Evolutionary conservation across 2,888 invertebrate genomes (phyloP).

Genomic region (Pharmacophagus antenor): DNA sequence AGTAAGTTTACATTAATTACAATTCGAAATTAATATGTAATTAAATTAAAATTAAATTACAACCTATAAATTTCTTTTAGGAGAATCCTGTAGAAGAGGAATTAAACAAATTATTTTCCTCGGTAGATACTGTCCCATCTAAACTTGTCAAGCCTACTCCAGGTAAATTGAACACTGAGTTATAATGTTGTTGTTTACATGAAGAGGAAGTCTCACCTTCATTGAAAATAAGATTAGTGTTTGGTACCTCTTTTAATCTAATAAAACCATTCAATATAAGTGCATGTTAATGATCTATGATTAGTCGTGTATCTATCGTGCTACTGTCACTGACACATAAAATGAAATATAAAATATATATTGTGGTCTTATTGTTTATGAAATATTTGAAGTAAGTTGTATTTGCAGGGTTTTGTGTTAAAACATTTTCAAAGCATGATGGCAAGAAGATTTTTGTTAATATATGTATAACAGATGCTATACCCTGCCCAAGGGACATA

Average conservation of each 20-base stretch:
- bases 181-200: background rate
- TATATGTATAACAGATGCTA: constrained; percentile 89
- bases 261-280: too few relatives aligned
- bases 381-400: background rate
- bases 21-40: background rate
- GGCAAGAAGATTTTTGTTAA: constrained; percentile 92
- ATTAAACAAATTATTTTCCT: constrained; percentile 79
- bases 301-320: too few relatives aligned
- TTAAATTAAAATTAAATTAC: constrained; percentile 2
- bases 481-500: constrained; percentile 87
- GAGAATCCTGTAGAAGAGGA: constrained; percentile 81
- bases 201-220: too few relatives aligned
- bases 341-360: background rate
- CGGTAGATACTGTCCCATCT: constrained; percentile 74
- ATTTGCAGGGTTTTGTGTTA: constrained; percentile 88
- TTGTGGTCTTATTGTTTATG: background rate
- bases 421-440: constrained; percentile 83
- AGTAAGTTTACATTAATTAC: constrained; percentile 47
- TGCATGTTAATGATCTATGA: too few relatives aligned
- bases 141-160: constrained; percentile 85
- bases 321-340: too few relatives aligned
- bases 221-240: too few relatives aligned
- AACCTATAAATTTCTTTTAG: constrained; percentile 56
- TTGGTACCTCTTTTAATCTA: too few relatives aligned
- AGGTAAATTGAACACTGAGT: constrained; percentile 71